A percentile compares a stretch with the other conserved stretches of the same genome.
Conservation (phyloP, 1,140 invertebrate species). For the Parapsyche elsis region DNA sequence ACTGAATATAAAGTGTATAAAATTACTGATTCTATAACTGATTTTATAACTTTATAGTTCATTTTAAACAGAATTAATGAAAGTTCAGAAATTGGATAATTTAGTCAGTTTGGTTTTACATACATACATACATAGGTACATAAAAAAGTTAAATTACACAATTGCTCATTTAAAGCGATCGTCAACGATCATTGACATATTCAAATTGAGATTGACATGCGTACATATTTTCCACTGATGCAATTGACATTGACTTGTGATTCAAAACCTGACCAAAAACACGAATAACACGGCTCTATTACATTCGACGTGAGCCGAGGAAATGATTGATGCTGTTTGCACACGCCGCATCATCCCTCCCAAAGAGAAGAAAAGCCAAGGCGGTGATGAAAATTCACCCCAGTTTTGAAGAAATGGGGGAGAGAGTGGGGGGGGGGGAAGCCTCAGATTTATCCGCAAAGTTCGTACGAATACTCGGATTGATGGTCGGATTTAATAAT, state of each 20-base stretch:
- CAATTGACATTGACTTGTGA: no score
- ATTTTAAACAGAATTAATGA: no score
- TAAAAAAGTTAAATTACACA: no score
- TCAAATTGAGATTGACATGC: no score
- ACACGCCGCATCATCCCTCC: background rate
- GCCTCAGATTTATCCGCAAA: background rate
- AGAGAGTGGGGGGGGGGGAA: background rate
- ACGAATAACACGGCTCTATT: slow-evolving; percentile 41
- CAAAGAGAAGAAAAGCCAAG: background rate
- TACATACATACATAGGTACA: no score
- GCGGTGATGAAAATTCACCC: background rate
- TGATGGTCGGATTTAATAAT: slow-evolving; percentile 51
- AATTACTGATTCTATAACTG: background rate
- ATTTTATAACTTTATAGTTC: no score
- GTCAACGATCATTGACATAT: no score
- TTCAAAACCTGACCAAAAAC: no score
- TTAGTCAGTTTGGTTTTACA: no score
- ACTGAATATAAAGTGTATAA: background rate
- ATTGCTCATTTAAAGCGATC: no score
- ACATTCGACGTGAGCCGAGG: slow-evolving; percentile 40
- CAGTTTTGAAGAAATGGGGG: background rate
- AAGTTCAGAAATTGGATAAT: no score
- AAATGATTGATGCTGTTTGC: slow-evolving; percentile 54
- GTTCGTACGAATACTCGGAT: slow-evolving; percentile 29
- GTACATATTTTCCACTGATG: no score